Percentiles rank a stretch among this genome's conserved stretches.
These are phyloP conservation scores for Calliphora vicina DNA, from an alignment of 1,140 invertebrate genomes.

Conservation along the genomic window DNA sequence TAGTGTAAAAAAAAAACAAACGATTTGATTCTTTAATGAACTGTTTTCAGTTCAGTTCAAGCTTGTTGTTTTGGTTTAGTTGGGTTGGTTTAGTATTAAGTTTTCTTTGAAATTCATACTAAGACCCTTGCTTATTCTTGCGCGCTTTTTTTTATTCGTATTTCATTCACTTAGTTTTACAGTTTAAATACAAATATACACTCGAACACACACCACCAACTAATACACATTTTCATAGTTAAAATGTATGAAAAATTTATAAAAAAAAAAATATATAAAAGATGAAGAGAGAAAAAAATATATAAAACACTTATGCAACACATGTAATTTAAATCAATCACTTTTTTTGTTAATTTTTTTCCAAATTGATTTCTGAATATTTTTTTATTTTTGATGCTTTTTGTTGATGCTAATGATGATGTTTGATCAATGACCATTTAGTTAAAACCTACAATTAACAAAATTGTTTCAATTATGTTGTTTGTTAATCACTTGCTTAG, in stretches of 20 bases:
- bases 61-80: background rate
- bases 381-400: background rate
- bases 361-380: background rate
- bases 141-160: conserved; percentile 2
- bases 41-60: background rate
- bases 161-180: background rate
- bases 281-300: background rate
- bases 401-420: background rate
- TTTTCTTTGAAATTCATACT: conserved; percentile 1
- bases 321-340: conserved; percentile 17
- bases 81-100: background rate
- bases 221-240: background rate
- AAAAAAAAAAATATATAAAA: background rate
- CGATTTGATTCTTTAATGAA: background rate
- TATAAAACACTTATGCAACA: conserved; percentile 7
- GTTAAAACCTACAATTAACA: background rate
- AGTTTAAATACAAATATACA: background rate
- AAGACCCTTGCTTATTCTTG: background rate
- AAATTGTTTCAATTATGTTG: too few relatives aligned
- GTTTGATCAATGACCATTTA: background rate
- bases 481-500: background rate
- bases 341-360: background rate
- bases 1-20: background rate
- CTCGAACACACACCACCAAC: background rate
- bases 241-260: background rate